Conservation (phyloP, 2,888 invertebrate genomes). For the Dioctria linearis region DNA sequence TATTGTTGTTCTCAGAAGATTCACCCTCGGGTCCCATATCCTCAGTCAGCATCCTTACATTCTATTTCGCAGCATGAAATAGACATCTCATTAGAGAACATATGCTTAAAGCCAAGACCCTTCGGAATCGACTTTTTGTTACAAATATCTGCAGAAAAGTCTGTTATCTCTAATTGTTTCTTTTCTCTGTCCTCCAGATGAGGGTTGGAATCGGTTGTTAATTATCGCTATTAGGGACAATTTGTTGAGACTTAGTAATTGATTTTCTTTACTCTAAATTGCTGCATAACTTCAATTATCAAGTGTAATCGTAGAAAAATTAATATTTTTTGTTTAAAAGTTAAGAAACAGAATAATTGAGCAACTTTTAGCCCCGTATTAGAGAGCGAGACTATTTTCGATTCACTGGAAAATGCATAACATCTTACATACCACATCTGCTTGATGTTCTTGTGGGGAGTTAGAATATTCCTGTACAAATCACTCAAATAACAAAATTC, state of each 20-base stretch:
- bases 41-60: not conserved
- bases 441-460: too few relatives aligned
- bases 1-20: not conserved
- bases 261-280: too few relatives aligned
- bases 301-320: too few relatives aligned
- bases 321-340: too few relatives aligned
- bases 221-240: slow-evolving; percentile 39
- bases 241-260: slow-evolving; percentile 10
- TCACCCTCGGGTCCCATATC: slow-evolving; percentile 31
- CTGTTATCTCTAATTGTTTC: slow-evolving; percentile 51
- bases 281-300: too few relatives aligned
- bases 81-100: slow-evolving; percentile 69
- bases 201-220: slow-evolving; percentile 34
- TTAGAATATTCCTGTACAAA: too few relatives aligned
- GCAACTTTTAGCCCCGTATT: too few relatives aligned
- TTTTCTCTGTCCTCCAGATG: not conserved
- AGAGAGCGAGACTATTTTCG: too few relatives aligned
- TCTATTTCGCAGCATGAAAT: slow-evolving; percentile 58
- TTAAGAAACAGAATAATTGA: too few relatives aligned
- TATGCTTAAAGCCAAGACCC: slow-evolving; percentile 63
- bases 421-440: too few relatives aligned
- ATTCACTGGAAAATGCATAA: too few relatives aligned
- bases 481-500: too few relatives aligned
- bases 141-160: slow-evolving; percentile 39
- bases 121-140: slow-evolving; percentile 49